Percentiles rank a stretch among this genome's conserved stretches.
Conservation (phyloP, 1,140 invertebrate genomes). For the Tachypleus tridentatus region DNA sequence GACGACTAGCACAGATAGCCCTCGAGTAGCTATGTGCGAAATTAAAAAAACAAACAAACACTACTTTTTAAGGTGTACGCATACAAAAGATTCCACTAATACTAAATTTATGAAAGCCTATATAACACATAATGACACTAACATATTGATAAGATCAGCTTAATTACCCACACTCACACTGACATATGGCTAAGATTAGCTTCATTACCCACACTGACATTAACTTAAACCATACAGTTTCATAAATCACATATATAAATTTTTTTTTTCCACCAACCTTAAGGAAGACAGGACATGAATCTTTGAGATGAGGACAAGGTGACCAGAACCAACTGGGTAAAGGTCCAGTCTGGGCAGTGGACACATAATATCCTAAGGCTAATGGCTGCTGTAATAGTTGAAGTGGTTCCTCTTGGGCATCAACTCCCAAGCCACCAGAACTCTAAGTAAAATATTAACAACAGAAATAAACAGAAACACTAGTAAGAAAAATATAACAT, state of each 20-base stretch:
- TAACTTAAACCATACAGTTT: background rate
- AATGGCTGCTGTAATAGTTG: slow-evolving; percentile 91
- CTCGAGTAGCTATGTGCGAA: too few relatives aligned
- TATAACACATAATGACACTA: too few relatives aligned
- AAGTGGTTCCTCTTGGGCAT: slow-evolving; percentile 55
- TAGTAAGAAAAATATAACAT: too few relatives aligned
- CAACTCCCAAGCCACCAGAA: slow-evolving; percentile 39
- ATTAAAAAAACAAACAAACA: too few relatives aligned
- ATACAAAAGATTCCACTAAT: too few relatives aligned
- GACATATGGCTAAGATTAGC: too few relatives aligned
- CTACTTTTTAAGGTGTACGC: too few relatives aligned
- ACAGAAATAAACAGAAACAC: background rate
- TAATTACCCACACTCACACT: background rate
- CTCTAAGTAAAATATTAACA: slow-evolving; percentile 5
- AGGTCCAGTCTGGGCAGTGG: slow-evolving; percentile 82
- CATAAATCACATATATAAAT: background rate
- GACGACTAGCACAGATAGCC: too few relatives aligned
- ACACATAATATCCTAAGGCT: slow-evolving; percentile 92
- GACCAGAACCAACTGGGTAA: slow-evolving; percentile 98
- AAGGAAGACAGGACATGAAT: slow-evolving; percentile 77
- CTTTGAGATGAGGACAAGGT: slow-evolving; percentile 77
- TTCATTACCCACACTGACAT: background rate
- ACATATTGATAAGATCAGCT: too few relatives aligned
- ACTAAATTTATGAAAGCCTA: too few relatives aligned
- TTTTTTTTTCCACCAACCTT: slow-evolving; percentile 41